These are phyloP conservation scores for Nasua narica DNA, from an alignment of 2,797 vertebrate genomes.

Conservation along the genomic window DNA sequence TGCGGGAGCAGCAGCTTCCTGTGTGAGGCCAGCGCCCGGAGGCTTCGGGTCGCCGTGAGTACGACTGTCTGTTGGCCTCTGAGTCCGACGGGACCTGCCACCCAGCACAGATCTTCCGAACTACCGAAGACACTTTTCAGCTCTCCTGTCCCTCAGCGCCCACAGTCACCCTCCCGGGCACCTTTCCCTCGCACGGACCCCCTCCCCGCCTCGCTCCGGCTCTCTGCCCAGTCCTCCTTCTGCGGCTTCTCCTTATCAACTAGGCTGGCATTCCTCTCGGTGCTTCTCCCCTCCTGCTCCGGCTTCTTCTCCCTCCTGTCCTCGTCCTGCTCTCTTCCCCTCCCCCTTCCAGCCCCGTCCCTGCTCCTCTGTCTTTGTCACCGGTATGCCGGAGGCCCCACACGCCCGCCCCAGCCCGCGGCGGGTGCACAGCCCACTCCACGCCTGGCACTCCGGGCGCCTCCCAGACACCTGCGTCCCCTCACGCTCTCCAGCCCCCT, in stretches of 20 bases:
- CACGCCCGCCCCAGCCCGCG: neutral
- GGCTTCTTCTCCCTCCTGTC: no score
- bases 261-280: neutral
- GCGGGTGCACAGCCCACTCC: neutral
- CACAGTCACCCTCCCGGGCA: neutral
- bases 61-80: neutral
- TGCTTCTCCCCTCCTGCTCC: neutral
- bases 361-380: neutral
- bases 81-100: accelerated
- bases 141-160: neutral
- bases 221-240: neutral
- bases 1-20: accelerated
- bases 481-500: no score
- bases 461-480: neutral
- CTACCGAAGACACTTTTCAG: no score
- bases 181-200: neutral
- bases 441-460: neutral
- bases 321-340: accelerated
- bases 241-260: neutral
- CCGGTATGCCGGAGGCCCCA: neutral
- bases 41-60: no score
- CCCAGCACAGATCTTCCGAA: neutral
- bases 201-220: neutral
- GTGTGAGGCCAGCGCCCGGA: accelerated
- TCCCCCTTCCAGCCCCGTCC: accelerated